phyloP scores from a whole-genome alignment of 2,797 vertebrate species.

The Myotis daubentonii region DNA sequence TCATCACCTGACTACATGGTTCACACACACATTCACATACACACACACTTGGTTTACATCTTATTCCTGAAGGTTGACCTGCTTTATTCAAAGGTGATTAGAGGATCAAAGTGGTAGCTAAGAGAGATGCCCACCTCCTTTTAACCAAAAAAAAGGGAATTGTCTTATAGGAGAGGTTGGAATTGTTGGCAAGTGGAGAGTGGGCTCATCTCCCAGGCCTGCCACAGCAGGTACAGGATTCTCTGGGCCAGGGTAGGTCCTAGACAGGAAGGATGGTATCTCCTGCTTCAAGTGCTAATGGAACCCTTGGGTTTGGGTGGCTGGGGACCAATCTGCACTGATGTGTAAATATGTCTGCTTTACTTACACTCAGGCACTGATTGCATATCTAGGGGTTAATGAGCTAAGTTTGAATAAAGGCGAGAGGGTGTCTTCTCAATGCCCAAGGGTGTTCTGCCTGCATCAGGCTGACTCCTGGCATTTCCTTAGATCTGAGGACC shows the following conservation, averaged over 20 bases:
- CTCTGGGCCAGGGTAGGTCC: neutral
- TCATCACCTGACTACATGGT: fast-evolving
- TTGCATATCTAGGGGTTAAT: conserved; percentile 35
- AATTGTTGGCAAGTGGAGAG: neutral
- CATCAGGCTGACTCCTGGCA: neutral
- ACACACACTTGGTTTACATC: neutral
- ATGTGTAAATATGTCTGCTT: conserved; percentile 63
- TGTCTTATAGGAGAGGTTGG: neutral
- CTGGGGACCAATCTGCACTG: neutral
- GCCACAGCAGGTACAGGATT: neutral
- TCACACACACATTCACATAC: neutral
- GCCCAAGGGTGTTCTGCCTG: neutral
- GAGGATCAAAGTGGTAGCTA: neutral
- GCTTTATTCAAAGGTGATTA: neutral
- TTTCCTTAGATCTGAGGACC: conserved; percentile 67
- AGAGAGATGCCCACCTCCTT: neutral
- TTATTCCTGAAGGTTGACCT: neutral
- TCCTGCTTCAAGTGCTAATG: neutral
- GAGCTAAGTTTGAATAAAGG: conserved; percentile 52
- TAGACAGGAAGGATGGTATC: neutral
- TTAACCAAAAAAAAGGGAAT: neutral
- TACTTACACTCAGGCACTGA: conserved; percentile 31
- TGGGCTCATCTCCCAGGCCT: neutral
- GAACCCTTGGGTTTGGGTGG: conserved; percentile 36
- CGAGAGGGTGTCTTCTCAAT: conserved; percentile 4